Conservation (phyloP, 2,888 invertebrate genomes). For the Micoletzkya japonica region DNA sequence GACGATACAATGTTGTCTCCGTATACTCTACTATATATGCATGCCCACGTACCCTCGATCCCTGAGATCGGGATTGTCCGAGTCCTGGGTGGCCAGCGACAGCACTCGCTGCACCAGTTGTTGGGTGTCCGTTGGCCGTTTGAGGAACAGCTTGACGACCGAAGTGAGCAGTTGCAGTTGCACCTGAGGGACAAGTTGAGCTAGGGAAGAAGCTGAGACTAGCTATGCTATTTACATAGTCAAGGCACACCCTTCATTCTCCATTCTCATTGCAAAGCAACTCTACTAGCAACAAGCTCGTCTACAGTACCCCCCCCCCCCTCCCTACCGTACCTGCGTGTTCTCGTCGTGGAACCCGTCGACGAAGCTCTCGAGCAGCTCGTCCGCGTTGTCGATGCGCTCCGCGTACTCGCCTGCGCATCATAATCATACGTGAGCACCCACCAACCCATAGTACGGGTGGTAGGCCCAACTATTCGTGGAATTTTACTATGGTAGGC, state of each 20-base stretch:
- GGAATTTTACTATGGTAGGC: neutral
- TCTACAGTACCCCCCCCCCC: too few relatives aligned
- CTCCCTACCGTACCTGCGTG: conserved; percentile 76
- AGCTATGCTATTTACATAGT: too few relatives aligned
- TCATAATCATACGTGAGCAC: neutral
- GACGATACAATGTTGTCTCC: neutral
- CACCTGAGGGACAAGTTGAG: conserved; percentile 72
- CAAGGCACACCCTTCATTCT: too few relatives aligned
- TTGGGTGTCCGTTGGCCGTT: conserved; percentile 96
- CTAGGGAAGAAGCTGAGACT: neutral
- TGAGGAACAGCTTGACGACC: conserved; percentile 95
- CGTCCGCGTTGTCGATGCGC: conserved; percentile 98
- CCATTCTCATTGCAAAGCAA: too few relatives aligned
- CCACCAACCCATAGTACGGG: neutral
- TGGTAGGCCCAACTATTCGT: neutral
- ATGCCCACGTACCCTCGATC: conserved; percentile 81
- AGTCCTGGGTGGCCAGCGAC: conserved; percentile 72
- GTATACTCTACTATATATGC: neutral
- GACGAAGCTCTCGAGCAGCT: conserved; percentile 92
- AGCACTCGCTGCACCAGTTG: conserved; percentile 89
- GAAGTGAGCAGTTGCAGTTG: conserved; percentile 95
- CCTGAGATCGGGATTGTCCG: conserved; percentile 95
- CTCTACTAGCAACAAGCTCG: too few relatives aligned
- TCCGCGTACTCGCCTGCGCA: conserved; percentile 86
- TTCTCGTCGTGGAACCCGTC: conserved; percentile 97